phyloP scores from a whole-genome alignment of 2,113 vertebrate species.

The Triplophysa tibetana region DNA sequence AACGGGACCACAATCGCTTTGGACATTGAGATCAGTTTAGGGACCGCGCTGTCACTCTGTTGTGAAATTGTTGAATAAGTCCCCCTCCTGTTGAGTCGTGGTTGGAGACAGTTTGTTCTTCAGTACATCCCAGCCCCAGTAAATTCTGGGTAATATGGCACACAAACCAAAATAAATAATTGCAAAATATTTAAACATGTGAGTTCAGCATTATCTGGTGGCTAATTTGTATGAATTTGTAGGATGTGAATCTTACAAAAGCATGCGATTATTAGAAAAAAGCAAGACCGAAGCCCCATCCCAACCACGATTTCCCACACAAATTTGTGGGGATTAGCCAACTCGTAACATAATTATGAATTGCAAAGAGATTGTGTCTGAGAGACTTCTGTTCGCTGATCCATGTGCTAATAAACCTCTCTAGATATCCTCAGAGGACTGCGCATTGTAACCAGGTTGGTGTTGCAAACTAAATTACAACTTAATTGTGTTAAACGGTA shows the following conservation, averaged over 20 bases:
- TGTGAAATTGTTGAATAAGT: background rate
- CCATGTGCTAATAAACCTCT: background rate
- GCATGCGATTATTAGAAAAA: too few relatives aligned
- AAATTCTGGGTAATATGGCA: background rate
- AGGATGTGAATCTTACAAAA: too few relatives aligned
- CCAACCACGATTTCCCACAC: too few relatives aligned
- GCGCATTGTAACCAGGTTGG: background rate
- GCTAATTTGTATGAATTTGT: too few relatives aligned
- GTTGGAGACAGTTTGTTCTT: background rate
- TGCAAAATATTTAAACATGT: background rate
- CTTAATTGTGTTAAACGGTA: background rate
- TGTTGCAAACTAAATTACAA: background rate
- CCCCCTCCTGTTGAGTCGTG: background rate
- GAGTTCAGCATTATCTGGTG: too few relatives aligned
- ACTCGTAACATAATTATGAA: too few relatives aligned
- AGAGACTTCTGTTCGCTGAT: background rate
- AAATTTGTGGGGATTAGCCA: too few relatives aligned
- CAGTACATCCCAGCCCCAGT: background rate
- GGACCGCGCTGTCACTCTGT: constrained; percentile 4
- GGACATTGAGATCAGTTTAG: background rate
- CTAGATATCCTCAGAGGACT: background rate
- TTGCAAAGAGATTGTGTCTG: too few relatives aligned
- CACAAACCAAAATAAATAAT: background rate
- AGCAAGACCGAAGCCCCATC: too few relatives aligned
- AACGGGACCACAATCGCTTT: background rate